phyloP scores from a whole-genome alignment of 2,113 vertebrate genomes.

The Sorex araneus region DNA sequence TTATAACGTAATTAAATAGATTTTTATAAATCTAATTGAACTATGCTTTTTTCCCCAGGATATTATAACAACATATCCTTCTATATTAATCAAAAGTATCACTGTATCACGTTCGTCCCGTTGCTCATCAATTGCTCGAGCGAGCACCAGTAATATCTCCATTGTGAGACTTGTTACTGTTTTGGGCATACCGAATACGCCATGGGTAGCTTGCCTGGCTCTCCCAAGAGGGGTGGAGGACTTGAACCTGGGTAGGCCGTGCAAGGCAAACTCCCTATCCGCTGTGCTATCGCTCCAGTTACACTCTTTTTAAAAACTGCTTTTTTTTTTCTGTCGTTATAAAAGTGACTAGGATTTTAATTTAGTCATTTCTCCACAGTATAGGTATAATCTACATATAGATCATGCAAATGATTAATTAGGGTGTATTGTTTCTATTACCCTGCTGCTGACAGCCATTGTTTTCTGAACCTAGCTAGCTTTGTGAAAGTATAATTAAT shows the following conservation, averaged over 20 bases:
- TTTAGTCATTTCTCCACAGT: constrained; percentile 17
- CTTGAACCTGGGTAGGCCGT: too few species aligned
- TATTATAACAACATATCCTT: background rate
- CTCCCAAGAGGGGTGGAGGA: too few species aligned
- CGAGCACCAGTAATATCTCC: too few species aligned
- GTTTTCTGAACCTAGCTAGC: background rate
- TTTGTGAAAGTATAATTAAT: background rate
- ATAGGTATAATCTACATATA: constrained; percentile 7
- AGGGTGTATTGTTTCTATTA: background rate
- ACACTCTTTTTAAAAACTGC: background rate
- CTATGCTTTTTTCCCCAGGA: background rate
- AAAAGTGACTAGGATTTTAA: background rate
- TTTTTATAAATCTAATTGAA: background rate
- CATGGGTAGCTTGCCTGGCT: too few species aligned
- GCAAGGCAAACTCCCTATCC: too few species aligned
- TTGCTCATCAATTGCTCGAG: too few species aligned
- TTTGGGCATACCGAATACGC: too few species aligned
- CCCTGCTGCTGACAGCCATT: background rate
- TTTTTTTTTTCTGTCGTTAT: background rate
- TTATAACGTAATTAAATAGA: background rate
- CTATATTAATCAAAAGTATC: background rate
- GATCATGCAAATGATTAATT: background rate
- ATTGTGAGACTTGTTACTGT: too few species aligned
- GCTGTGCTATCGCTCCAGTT: too few species aligned
- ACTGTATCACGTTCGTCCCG: too few species aligned